phyloP scores from a whole-genome alignment of 1,140 invertebrate genomes.

The Leptopilina clavipes region DNA sequence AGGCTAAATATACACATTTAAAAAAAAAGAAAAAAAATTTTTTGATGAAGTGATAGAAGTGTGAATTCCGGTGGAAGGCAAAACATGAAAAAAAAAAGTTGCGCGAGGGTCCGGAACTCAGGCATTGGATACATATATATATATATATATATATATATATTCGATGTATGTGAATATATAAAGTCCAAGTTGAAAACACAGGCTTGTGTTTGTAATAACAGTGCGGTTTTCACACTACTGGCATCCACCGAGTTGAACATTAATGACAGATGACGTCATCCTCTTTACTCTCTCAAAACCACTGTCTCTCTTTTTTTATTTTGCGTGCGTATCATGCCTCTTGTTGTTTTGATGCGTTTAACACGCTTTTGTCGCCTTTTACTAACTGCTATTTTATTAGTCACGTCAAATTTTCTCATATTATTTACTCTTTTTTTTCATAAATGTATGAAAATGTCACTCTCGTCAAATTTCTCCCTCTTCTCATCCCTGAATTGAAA shows the following conservation, averaged over 20 bases:
- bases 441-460: not conserved
- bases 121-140: not conserved
- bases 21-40: not conserved
- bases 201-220: constrained; percentile 4
- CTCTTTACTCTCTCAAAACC: not conserved
- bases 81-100: constrained; percentile 8
- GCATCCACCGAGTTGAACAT: not conserved
- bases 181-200: not conserved
- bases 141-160: not conserved
- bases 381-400: constrained; percentile 16
- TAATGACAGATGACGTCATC: constrained; percentile 32
- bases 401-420: not conserved
- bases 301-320: not conserved
- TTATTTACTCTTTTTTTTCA: too few relatives aligned
- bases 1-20: constrained; percentile 7
- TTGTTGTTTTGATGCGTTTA: constrained; percentile 15
- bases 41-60: constrained; percentile 19
- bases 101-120: constrained; percentile 6
- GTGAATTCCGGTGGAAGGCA: constrained; percentile 23
- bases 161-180: not conserved
- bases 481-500: too few relatives aligned
- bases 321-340: constrained; percentile 15
- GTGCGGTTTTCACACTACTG: constrained; percentile 9
- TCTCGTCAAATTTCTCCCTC: not conserved
- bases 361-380: not conserved